Conservation (phyloP, 2,797 vertebrate species). For the Synaphobranchus kaupii region DNA sequence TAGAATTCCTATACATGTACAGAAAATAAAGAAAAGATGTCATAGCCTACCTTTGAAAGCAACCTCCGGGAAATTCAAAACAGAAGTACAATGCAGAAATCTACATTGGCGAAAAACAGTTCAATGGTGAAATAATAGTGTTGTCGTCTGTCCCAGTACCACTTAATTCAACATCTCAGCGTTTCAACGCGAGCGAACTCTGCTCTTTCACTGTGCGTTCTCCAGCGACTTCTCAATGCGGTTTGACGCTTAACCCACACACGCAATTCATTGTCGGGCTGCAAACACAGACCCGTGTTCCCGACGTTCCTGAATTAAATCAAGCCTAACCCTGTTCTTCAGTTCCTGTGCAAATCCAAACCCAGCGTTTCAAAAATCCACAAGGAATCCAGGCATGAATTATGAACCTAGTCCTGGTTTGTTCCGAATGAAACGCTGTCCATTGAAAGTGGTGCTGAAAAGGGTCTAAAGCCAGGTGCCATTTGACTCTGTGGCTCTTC, state of each 20-base stretch:
- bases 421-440: conserved; percentile 58
- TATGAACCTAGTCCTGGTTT: conserved; percentile 21
- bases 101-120: neutral
- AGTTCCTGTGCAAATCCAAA: neutral
- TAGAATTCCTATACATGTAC: neutral
- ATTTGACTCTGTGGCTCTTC: conserved; percentile 53
- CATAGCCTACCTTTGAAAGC: conserved; percentile 57
- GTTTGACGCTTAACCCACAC: conserved; percentile 21
- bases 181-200: neutral
- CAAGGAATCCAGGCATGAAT: conserved; percentile 33
- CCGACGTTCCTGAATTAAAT: neutral
- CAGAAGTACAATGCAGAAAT: neutral
- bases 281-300: conserved; percentile 1
- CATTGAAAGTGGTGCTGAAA: conserved; percentile 64
- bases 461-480: conserved; percentile 52
- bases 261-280: conserved; percentile 15
- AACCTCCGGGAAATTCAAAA: conserved; percentile 28
- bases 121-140: neutral
- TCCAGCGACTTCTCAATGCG: conserved; percentile 22
- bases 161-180: conserved; percentile 18
- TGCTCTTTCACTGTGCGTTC: conserved; percentile 1
- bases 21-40: conserved; percentile 14
- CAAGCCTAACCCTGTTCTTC: neutral
- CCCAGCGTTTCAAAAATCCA: conserved; percentile 34
- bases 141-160: neutral